Percentiles rank a stretch among this genome's conserved stretches.
These are phyloP conservation scores for Trissoscelio sp. DNA, from an alignment of 2,888 invertebrate genomes.

Conservation along the genomic window DNA sequence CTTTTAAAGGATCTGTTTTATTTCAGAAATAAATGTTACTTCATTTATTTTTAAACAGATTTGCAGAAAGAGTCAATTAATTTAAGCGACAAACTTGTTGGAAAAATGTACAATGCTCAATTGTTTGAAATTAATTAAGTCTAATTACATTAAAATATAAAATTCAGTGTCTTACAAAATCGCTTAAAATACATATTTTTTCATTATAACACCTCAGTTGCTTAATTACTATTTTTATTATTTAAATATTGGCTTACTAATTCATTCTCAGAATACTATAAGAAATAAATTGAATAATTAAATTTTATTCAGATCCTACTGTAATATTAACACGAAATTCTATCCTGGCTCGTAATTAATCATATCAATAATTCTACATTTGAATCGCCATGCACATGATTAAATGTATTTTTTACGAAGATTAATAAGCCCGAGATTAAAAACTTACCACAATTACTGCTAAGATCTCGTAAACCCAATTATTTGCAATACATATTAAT, in stretches of 20 bases:
- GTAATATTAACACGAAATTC: not conserved
- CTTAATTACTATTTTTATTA: not conserved
- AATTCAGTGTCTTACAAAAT: not conserved
- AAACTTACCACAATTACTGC: constrained; percentile 11
- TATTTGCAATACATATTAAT: constrained; percentile 45
- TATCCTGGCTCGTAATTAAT: constrained; percentile 5
- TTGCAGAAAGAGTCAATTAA: too few species aligned
- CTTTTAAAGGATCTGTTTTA: too few species aligned
- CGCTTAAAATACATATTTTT: not conserved
- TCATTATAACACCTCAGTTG: not conserved
- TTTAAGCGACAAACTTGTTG: too few species aligned
- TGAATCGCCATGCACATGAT: constrained; percentile 1
- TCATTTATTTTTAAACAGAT: too few species aligned
- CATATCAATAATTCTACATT: constrained; percentile 4
- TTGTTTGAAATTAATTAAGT: not conserved
- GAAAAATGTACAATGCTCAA: too few species aligned
- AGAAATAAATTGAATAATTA: constrained; percentile 2
- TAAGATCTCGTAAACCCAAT: constrained; percentile 24
- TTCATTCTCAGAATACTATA: not conserved
- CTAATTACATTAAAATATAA: not conserved
- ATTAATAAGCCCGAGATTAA: constrained; percentile 3
- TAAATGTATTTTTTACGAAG: constrained; percentile 14
- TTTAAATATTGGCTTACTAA: not conserved
- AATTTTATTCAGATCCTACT: constrained; percentile 4
- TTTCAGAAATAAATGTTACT: too few species aligned